phyloP scores from a whole-genome alignment of 2,113 vertebrate genomes.

The Caretta caretta region DNA sequence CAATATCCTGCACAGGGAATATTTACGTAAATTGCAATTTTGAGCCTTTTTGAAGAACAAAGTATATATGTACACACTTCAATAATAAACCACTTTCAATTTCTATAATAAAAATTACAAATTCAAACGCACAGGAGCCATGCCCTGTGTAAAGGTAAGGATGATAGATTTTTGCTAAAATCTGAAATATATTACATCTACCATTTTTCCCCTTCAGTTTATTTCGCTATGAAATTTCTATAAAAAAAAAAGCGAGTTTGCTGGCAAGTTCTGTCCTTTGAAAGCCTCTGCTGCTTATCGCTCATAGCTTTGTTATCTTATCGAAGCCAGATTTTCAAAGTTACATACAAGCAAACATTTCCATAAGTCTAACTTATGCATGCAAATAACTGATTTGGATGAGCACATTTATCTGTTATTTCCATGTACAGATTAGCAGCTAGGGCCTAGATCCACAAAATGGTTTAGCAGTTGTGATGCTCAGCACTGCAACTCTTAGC shows the following conservation, averaged over 20 bases:
- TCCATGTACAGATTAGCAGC: background rate
- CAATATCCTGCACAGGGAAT: background rate
- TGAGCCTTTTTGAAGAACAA: too few relatives aligned
- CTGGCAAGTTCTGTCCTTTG: background rate
- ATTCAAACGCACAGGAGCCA: background rate
- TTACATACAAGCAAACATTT: background rate
- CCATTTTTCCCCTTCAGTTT: background rate
- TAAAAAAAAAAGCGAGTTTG: background rate
- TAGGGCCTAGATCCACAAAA: background rate
- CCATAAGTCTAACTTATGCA: background rate
- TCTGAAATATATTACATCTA: background rate
- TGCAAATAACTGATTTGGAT: background rate
- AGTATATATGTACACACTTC: background rate
- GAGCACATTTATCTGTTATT: background rate
- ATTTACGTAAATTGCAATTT: background rate
- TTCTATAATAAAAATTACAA: background rate
- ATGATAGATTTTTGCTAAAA: background rate
- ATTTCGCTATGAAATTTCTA: background rate
- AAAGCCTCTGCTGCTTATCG: background rate
- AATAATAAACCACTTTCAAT: background rate
- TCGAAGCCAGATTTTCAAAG: background rate
- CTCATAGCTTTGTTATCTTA: background rate
- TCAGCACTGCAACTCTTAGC: background rate
- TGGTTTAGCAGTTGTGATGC: background rate
- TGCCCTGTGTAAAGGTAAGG: background rate